Percentiles rank a stretch among this genome's conserved stretches.
Evolutionary conservation across 1,140 invertebrate genomes (phyloP).

Genomic region (Chironomus tepperi): DNA sequence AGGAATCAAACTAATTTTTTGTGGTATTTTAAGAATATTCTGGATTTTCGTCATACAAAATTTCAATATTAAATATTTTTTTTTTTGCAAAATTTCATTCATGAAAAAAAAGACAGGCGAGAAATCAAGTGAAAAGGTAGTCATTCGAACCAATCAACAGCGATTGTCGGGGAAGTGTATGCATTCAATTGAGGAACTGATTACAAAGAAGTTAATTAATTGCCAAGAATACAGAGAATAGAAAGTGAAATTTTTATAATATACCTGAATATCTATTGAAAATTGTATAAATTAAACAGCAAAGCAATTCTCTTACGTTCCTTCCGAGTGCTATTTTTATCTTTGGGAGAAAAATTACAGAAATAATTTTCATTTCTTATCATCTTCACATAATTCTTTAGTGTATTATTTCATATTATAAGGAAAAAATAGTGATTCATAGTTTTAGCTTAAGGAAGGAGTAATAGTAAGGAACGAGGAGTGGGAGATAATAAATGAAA

Average conservation of each 20-base stretch:
- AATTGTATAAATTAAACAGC: background rate
- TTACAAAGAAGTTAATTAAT: background rate
- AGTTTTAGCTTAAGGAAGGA: no score
- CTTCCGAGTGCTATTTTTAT: slow-evolving; percentile 6
- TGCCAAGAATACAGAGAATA: background rate
- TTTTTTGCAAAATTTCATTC: background rate
- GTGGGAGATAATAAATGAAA: no score
- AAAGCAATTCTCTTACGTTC: background rate
- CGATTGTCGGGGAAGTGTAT: background rate
- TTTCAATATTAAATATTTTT: no score
- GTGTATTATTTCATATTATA: background rate
- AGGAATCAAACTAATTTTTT: background rate
- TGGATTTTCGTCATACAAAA: background rate
- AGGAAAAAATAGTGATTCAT: background rate
- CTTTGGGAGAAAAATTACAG: background rate
- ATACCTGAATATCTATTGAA: background rate
- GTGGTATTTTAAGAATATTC: background rate
- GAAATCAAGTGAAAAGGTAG: background rate
- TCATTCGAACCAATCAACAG: background rate
- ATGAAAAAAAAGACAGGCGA: background rate
- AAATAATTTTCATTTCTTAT: slow-evolving; percentile 1
- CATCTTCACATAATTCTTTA: background rate
- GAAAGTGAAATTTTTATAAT: slow-evolving; percentile 13
- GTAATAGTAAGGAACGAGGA: background rate
- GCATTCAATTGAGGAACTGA: background rate